Percentiles rank a stretch among this genome's conserved stretches.
These are phyloP conservation scores for Psilanteris sp. DNA, from an alignment of 1,140 invertebrate species.

Conservation along the genomic window DNA sequence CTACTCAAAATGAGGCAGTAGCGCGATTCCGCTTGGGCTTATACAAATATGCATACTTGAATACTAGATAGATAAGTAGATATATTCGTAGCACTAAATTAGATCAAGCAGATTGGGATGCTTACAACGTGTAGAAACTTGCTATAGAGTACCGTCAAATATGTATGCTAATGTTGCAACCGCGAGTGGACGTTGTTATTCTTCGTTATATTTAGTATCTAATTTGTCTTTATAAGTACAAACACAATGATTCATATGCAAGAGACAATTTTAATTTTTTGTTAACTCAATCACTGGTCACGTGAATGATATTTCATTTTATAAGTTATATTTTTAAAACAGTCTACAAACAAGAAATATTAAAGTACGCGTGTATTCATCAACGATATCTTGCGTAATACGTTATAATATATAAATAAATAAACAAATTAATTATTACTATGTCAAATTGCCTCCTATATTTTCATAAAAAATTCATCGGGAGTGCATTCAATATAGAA, in stretches of 20 bases:
- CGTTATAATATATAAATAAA: no score
- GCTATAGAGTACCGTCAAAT: constrained; percentile 32
- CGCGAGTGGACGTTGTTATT: constrained; percentile 43
- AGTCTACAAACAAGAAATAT: no score
- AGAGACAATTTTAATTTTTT: no score
- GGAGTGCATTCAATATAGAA: no score
- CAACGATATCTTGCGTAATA: no score
- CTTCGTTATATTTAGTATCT: constrained; percentile 35
- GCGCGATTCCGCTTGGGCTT: constrained; percentile 47
- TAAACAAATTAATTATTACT: no score
- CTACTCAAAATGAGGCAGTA: constrained; percentile 51
- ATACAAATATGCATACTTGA: constrained; percentile 54
- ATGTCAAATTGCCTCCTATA: no score
- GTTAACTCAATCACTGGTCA: no score
- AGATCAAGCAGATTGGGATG: constrained; percentile 58
- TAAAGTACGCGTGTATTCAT: no score
- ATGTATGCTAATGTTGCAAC: constrained; percentile 55
- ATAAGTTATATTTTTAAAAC: no score
- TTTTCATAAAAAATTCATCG: no score
- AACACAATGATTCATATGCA: constrained; percentile 7
- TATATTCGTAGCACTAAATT: constrained; percentile 48
- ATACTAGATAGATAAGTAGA: constrained; percentile 61
- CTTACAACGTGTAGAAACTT: constrained; percentile 40
- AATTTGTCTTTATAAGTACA: constrained; percentile 46
- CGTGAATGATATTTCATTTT: no score